A percentile compares a stretch with the other conserved stretches of the same genome.
These are phyloP conservation scores for Drosophila hawaiiensis DNA, from an alignment of 2,888 invertebrate genomes.

Conservation along the genomic window DNA sequence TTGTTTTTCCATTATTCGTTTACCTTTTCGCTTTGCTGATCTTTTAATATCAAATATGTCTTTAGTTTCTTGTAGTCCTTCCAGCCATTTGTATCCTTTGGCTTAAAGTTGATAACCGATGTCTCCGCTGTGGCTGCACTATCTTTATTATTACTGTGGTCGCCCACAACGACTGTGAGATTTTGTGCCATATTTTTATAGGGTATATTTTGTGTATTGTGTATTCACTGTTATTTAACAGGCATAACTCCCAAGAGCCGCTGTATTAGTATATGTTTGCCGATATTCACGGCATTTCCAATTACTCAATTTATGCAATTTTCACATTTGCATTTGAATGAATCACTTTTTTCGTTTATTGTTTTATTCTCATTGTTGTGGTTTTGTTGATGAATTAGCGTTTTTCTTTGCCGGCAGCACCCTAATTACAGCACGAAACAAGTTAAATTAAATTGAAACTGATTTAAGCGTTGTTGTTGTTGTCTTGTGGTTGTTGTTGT, in stretches of 20 bases:
- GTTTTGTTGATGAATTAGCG: slow-evolving; percentile 33
- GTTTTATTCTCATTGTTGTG: slow-evolving; percentile 32
- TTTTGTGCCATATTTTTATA: slow-evolving; percentile 68
- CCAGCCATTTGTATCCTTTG: slow-evolving; percentile 81
- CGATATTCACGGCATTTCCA: slow-evolving; percentile 20
- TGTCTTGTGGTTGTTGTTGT: slow-evolving; percentile 17
- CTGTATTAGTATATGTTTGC: slow-evolving; percentile 21
- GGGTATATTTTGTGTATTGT: slow-evolving; percentile 21
- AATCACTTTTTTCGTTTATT: slow-evolving; percentile 38
- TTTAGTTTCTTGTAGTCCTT: slow-evolving; percentile 84
- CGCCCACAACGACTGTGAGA: slow-evolving; percentile 57
- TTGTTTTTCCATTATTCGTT: neutral
- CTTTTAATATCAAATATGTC: slow-evolving; percentile 83
- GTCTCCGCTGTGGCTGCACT: slow-evolving; percentile 10
- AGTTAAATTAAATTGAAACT: slow-evolving; percentile 68
- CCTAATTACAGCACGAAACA: slow-evolving; percentile 67
- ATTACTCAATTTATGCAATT: slow-evolving; percentile 14
- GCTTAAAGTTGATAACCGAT: slow-evolving; percentile 60
- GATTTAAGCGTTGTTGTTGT: slow-evolving; percentile 43
- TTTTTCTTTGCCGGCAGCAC: slow-evolving; percentile 49
- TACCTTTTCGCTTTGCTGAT: slow-evolving; percentile 83
- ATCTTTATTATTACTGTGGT: slow-evolving; percentile 20
- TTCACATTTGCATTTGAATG: slow-evolving; percentile 28
- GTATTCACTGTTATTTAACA: slow-evolving; percentile 29
- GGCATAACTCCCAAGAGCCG: slow-evolving; percentile 20